phyloP scores from a whole-genome alignment of 2,888 invertebrate genomes.

The Ectemnius lituratus region DNA sequence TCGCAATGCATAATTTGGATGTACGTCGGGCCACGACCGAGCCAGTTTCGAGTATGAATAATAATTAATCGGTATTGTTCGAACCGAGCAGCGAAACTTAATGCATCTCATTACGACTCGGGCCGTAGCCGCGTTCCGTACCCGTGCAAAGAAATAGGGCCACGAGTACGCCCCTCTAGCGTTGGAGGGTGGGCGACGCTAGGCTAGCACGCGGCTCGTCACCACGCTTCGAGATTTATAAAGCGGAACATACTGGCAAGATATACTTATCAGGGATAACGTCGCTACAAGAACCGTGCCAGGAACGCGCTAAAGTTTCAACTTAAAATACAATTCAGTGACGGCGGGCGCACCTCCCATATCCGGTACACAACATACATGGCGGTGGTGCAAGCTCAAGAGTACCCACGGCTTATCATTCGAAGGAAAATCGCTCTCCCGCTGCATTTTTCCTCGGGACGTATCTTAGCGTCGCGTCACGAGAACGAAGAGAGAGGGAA shows the following conservation, averaged over 20 bases:
- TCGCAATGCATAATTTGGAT: slow-evolving; percentile 35
- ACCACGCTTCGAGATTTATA: slow-evolving; percentile 47
- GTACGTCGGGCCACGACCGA: not conserved
- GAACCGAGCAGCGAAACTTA: slow-evolving; percentile 54
- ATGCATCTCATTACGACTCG: slow-evolving; percentile 58
- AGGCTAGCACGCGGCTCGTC: slow-evolving; percentile 16
- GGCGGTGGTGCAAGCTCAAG: slow-evolving; percentile 50
- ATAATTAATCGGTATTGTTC: slow-evolving; percentile 61
- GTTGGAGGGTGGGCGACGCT: slow-evolving; percentile 14
- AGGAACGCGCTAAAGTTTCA: slow-evolving; percentile 51
- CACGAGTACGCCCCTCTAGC: slow-evolving; percentile 3
- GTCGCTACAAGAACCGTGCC: slow-evolving; percentile 37
- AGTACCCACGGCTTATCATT: slow-evolving; percentile 47
- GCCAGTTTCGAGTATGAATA: slow-evolving; percentile 55
- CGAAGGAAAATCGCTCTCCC: slow-evolving; percentile 52
- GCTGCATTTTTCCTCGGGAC: slow-evolving; percentile 41
- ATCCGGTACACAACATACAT: slow-evolving; percentile 52
- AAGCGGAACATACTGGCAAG: slow-evolving; percentile 39
- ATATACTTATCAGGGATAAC: slow-evolving; percentile 58
- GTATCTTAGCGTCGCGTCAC: slow-evolving; percentile 23
- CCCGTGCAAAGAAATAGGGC: slow-evolving; percentile 35
- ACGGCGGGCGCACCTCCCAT: slow-evolving; percentile 53
- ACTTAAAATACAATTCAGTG: slow-evolving; percentile 62
- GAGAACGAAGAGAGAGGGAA: not conserved
- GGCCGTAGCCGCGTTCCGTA: slow-evolving; percentile 26